Conservation (phyloP, 2,113 vertebrate genomes). For the Trematocara stigmaticum region DNA sequence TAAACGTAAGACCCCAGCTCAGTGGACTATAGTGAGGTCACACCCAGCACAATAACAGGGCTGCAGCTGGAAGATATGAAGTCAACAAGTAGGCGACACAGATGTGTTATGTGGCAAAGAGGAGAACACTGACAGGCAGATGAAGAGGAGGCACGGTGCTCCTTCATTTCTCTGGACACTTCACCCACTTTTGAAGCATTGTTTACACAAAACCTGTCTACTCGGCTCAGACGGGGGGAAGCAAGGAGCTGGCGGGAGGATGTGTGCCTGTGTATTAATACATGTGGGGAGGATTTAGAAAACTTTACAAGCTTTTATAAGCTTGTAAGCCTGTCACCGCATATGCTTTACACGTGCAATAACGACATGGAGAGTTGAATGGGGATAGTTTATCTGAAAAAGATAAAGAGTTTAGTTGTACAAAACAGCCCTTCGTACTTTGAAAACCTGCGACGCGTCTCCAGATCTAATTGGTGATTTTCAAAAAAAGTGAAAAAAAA, state of each 20-base stretch:
- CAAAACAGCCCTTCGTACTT: not conserved
- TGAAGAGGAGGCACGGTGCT: not conserved
- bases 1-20: not conserved
- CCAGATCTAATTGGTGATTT: not conserved
- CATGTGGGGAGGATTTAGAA: not conserved
- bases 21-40: not conserved
- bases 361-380: not conserved
- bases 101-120: conserved; percentile 17
- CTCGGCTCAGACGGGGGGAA: not conserved
- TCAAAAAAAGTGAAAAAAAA: not conserved
- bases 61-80: not conserved
- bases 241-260: not conserved
- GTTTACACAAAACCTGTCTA: conserved; percentile 37
- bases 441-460: not conserved
- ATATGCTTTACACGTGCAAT: not conserved
- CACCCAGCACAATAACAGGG: not conserved
- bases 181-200: conserved; percentile 43
- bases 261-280: not conserved
- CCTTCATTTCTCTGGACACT: conserved; percentile 49
- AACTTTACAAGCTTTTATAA: not conserved
- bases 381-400: not conserved
- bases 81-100: not conserved
- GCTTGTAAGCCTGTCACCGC: not conserved
- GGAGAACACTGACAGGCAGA: not conserved
- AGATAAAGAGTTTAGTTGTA: not conserved